Base-by-base conservation (phyloP, 2,888 invertebrate species). In the Timandra comae region DNA sequence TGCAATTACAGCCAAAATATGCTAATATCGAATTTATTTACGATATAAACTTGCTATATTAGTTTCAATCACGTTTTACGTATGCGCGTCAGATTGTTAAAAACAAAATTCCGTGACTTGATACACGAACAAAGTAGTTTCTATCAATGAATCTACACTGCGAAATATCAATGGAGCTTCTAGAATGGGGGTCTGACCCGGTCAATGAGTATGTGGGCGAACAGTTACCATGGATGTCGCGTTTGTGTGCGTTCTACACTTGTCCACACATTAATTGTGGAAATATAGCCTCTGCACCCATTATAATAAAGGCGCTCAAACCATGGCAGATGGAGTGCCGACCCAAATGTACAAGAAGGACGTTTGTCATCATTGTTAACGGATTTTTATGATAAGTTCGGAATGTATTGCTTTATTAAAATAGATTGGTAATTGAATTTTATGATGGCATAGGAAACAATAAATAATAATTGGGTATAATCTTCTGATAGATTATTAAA, bases 101-200 rank as follows among this genome's bases (percentile, higher is more conserved):
- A 37, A 40, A 23, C 42, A 19, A 23, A 33, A 26, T 39, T 33
- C 33, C 39, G 36, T 38, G 39, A 42, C 40, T 40, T 35, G 31
- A 42, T 35, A 35, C 37, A 53, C 31, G 39, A 54, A 50, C 45
- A 55, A 49, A 47, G 56, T 49, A 48, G 56, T 61, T 63, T 63
- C 41, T 63, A 72, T 81, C 74, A 80, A 82, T 81, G 81, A 66
- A 74, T 65, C 60, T 58, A 68, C 75, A 69, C 63, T 64, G 74
- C 73, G 60, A 75, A 80, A 79, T 73, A 78, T 81, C 81, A 84
- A 81, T 84, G 81, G 72, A 70, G 66, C 64, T 68, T 66, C 69
- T 72, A 78, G 75, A 76, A 77, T 71, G 78, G 63, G 59, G 68
- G 52, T 59, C 53, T 77, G 78, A 77, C 77, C 78, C 67, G 79